These are phyloP conservation scores for Clitarchus hookeri DNA, from an alignment of 2,888 invertebrate species.

Conservation along the genomic window DNA sequence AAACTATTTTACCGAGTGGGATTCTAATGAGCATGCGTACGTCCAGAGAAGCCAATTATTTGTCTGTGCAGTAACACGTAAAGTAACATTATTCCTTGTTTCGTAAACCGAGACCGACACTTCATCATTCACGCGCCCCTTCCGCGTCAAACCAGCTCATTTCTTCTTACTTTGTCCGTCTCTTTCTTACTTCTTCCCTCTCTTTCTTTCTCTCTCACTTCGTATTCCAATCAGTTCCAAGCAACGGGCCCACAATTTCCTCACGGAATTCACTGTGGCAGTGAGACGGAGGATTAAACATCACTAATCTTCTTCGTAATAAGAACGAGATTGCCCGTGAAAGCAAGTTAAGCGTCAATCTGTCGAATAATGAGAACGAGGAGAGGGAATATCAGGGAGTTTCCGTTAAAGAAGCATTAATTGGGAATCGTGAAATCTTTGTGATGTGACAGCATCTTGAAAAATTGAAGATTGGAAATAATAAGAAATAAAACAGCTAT, in stretches of 20 bases:
- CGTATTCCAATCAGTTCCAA: neutral
- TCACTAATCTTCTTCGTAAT: constrained; percentile 3
- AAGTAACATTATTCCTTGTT: neutral
- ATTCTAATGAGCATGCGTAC: too few species aligned
- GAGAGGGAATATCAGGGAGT: neutral
- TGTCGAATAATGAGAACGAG: neutral
- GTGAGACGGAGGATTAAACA: neutral
- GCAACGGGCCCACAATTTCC: neutral
- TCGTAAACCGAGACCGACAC: neutral
- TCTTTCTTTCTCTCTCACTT: neutral
- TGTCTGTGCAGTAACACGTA: neutral
- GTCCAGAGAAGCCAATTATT: too few species aligned
- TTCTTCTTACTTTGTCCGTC: neutral
- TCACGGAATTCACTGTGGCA: neutral
- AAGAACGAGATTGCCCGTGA: neutral
- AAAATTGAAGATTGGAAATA: too few species aligned
- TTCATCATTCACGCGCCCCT: neutral
- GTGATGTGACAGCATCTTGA: too few species aligned
- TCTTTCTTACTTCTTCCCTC: neutral
- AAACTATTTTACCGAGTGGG: too few species aligned
- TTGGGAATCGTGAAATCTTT: neutral
- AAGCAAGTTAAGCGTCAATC: neutral
- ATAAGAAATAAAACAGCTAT: too few species aligned
- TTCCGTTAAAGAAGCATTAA: neutral
- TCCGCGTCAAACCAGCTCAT: neutral